Percentiles rank a stretch among this genome's conserved stretches.
Evolutionary conservation across 2,888 invertebrate genomes (phyloP).

Genomic region (Diarsia mendica): DNA sequence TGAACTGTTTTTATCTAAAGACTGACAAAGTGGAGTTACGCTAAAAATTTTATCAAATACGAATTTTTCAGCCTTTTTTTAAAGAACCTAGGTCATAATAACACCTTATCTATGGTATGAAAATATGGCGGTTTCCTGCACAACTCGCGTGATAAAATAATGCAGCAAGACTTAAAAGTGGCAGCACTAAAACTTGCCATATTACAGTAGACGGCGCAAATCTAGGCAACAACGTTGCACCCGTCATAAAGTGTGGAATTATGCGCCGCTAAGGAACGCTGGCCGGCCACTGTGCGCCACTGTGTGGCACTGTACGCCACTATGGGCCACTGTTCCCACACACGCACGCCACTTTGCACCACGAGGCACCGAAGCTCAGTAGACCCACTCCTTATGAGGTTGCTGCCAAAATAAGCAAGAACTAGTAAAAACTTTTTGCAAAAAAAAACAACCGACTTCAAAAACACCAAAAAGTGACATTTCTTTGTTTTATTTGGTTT

Average conservation of each 20-base stretch:
- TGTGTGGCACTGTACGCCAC: background rate
- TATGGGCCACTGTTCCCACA: background rate
- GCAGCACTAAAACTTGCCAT: constrained; percentile 43
- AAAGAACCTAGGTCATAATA: background rate
- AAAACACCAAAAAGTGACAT: too few relatives aligned
- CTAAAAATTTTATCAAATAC: constrained; percentile 10
- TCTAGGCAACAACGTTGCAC: constrained; percentile 60
- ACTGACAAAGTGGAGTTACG: constrained; percentile 10
- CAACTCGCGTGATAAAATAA: constrained; percentile 42
- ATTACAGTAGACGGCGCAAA: constrained; percentile 40
- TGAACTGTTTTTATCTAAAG: constrained; percentile 14
- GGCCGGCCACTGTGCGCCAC: constrained; percentile 1
- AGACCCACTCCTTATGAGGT: background rate
- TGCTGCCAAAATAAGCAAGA: background rate
- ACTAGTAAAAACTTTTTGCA: background rate
- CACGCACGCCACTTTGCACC: background rate
- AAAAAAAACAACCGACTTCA: too few relatives aligned
- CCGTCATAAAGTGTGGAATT: constrained; percentile 61
- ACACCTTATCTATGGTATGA: constrained; percentile 8
- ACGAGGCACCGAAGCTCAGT: background rate
- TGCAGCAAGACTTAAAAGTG: constrained; percentile 48
- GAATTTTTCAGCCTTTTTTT: background rate
- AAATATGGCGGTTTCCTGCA: background rate
- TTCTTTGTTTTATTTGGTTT: too few relatives aligned
- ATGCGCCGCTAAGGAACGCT: constrained; percentile 45